phyloP scores from a whole-genome alignment of 2,888 invertebrate species.

The Acronicta aceris region DNA sequence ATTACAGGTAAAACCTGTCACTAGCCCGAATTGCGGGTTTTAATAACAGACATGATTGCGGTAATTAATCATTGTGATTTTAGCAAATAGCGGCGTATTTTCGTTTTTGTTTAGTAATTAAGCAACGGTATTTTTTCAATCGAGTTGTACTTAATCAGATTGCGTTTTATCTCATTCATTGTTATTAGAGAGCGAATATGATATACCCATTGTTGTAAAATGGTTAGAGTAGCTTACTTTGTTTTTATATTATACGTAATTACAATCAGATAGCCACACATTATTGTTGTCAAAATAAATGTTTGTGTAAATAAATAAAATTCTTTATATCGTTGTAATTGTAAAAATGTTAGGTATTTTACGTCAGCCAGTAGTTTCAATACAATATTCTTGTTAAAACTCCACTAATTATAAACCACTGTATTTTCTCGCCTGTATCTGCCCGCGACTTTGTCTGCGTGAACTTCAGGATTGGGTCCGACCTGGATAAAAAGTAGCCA shows the following conservation, averaged over 20 bases:
- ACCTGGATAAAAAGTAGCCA: too few relatives aligned
- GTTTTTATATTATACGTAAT: slow-evolving; percentile 3
- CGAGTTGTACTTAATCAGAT: slow-evolving; percentile 11
- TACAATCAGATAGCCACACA: slow-evolving; percentile 1
- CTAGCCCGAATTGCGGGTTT: slow-evolving; percentile 14
- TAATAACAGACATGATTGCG: slow-evolving; percentile 37
- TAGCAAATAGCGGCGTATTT: slow-evolving; percentile 34
- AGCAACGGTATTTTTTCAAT: slow-evolving; percentile 11
- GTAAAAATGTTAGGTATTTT: too few relatives aligned
- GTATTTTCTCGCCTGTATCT: too few relatives aligned
- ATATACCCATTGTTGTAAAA: slow-evolving; percentile 18
- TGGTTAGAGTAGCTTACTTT: slow-evolving; percentile 11
- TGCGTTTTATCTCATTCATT: slow-evolving; percentile 27
- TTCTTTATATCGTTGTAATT: too few relatives aligned
- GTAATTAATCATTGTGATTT: slow-evolving; percentile 50
- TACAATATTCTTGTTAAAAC: background rate
- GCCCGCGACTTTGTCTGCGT: too few relatives aligned
- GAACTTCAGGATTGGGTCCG: too few relatives aligned
- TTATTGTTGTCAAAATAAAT: slow-evolving; percentile 5
- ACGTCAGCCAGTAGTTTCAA: too few relatives aligned
- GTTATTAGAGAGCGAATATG: slow-evolving; percentile 29
- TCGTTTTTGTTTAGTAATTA: slow-evolving; percentile 43
- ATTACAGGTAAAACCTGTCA: slow-evolving; percentile 14
- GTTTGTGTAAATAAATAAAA: too few relatives aligned
- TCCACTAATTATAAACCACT: slow-evolving; percentile 6